phyloP scores from a whole-genome alignment of 2,113 vertebrate genomes.

The Gasterosteus nipponicus region DNA sequence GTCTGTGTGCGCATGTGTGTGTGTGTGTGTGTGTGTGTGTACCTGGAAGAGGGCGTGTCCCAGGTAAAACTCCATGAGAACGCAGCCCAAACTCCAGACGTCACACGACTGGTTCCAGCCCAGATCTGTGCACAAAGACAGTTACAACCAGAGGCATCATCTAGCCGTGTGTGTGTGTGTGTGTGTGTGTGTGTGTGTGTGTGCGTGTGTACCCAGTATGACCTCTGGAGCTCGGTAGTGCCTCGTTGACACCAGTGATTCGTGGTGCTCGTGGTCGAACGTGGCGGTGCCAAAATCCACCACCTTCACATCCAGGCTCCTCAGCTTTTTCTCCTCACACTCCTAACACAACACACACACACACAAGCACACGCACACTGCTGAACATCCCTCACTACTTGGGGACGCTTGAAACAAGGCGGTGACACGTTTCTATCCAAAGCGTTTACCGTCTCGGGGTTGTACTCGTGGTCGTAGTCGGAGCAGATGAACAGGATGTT shows the following conservation, averaged over 20 bases:
- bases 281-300: slow-evolving; percentile 96
- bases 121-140: slow-evolving; percentile 80
- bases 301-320: slow-evolving; percentile 91
- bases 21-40: slow-evolving; percentile 27
- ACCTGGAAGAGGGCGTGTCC: slow-evolving; percentile 93
- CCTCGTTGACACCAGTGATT: slow-evolving; percentile 92
- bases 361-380: slow-evolving; percentile 1
- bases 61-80: slow-evolving; percentile 94
- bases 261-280: slow-evolving; percentile 92
- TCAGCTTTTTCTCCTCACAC: slow-evolving; percentile 84
- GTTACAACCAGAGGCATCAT: background rate
- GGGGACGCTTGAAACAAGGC: background rate
- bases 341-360: slow-evolving; percentile 73
- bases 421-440: too few species aligned
- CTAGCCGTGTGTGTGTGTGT: background rate
- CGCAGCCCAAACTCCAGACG: slow-evolving; percentile 96
- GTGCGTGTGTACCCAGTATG: slow-evolving; percentile 86
- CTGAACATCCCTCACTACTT: background rate
- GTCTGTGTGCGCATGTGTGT: background rate
- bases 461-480: slow-evolving; percentile 86
- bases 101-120: slow-evolving; percentile 96
- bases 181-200: slow-evolving; percentile 15
- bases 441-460: slow-evolving; percentile 84
- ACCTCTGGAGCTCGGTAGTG: slow-evolving; percentile 96
- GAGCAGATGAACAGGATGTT: slow-evolving; percentile 95